Percentiles rank a stretch among this genome's conserved stretches.
These are phyloP conservation scores for Manis javanica DNA, from an alignment of 2,797 vertebrate genomes.

Conservation along the genomic window DNA sequence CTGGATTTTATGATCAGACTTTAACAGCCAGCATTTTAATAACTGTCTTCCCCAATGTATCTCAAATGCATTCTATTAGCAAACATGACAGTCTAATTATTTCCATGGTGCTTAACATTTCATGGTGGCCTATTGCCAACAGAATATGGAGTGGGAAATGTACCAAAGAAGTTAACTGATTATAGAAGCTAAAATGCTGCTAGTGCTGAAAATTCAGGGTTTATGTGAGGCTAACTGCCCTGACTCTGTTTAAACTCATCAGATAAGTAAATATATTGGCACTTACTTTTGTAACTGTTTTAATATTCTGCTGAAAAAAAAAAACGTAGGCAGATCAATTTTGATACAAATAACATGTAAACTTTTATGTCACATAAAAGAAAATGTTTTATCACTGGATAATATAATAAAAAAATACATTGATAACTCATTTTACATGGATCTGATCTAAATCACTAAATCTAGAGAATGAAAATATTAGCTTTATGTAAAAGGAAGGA, in stretches of 20 bases:
- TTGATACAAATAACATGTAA: slow-evolving; percentile 39
- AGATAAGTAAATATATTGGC: slow-evolving; percentile 63
- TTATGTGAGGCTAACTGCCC: slow-evolving; percentile 54
- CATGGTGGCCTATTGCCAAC: slow-evolving; percentile 52
- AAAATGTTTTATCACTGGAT: not conserved
- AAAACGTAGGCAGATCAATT: slow-evolving; percentile 47
- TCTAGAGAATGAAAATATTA: slow-evolving; percentile 16
- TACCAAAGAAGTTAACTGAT: slow-evolving; percentile 43
- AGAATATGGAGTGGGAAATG: slow-evolving; percentile 46
- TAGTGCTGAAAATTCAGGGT: slow-evolving; percentile 60
- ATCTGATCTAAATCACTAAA: slow-evolving; percentile 16
- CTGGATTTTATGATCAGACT: slow-evolving; percentile 39
- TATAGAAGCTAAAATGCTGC: slow-evolving; percentile 63
- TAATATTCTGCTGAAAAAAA: slow-evolving; percentile 42
- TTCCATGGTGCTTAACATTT: slow-evolving; percentile 15
- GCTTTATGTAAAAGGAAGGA: slow-evolving; percentile 11
- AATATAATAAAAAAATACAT: slow-evolving; percentile 52
- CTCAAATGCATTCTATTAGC: slow-evolving; percentile 72
- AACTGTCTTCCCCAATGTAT: slow-evolving; percentile 47
- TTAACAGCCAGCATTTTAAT: slow-evolving; percentile 73
- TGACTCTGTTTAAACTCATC: slow-evolving; percentile 64
- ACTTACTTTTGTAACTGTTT: slow-evolving; percentile 47
- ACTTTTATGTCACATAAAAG: slow-evolving; percentile 52
- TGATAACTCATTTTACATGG: slow-evolving; percentile 23
- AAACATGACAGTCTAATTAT: slow-evolving; percentile 63